A percentile compares a stretch with the other conserved stretches of the same genome.
Evolutionary conservation across 2,888 invertebrate genomes (phyloP).

Genomic region (Scaptomyza cyrtandrae): DNA sequence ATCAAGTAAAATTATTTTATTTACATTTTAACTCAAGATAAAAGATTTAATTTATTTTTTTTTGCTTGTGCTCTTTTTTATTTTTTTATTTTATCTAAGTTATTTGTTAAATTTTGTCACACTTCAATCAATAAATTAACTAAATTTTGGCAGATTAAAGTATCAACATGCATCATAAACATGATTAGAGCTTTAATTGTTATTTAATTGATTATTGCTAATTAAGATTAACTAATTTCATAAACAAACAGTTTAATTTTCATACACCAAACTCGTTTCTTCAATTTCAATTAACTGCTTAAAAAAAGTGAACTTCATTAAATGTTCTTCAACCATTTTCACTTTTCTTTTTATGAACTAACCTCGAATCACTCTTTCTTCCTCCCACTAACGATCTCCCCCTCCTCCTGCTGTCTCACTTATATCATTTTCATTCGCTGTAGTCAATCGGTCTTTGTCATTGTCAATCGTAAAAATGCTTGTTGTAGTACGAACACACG

Average conservation of each 20-base stretch:
- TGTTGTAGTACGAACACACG: conserved; percentile 13
- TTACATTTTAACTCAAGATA: too few relatives aligned
- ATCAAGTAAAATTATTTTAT: too few relatives aligned
- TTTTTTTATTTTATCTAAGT: too few relatives aligned
- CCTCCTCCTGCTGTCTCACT: background rate
- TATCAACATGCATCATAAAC: too few relatives aligned
- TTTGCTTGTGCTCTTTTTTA: too few relatives aligned
- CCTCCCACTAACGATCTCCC: background rate
- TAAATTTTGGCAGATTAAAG: too few relatives aligned
- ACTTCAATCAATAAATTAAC: too few relatives aligned
- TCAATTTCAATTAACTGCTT: background rate
- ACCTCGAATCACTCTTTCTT: conserved; percentile 7
- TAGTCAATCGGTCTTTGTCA: conserved; percentile 67
- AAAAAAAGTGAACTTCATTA: background rate
- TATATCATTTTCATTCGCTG: conserved; percentile 11
- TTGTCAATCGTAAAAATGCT: conserved; percentile 73
- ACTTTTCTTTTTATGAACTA: conserved; percentile 8
- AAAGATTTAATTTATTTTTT: too few relatives aligned
- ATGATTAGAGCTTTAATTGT: too few relatives aligned
- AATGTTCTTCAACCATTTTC: background rate
- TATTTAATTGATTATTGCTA: too few relatives aligned
- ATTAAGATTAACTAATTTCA: too few relatives aligned
- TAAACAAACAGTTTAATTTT: background rate
- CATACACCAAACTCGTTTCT: background rate
- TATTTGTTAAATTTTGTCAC: too few relatives aligned